A percentile compares a stretch with the other conserved stretches of the same genome.
Evolutionary conservation across 2,888 invertebrate species (phyloP).

Genomic region (Cosmia pyralina): DNA sequence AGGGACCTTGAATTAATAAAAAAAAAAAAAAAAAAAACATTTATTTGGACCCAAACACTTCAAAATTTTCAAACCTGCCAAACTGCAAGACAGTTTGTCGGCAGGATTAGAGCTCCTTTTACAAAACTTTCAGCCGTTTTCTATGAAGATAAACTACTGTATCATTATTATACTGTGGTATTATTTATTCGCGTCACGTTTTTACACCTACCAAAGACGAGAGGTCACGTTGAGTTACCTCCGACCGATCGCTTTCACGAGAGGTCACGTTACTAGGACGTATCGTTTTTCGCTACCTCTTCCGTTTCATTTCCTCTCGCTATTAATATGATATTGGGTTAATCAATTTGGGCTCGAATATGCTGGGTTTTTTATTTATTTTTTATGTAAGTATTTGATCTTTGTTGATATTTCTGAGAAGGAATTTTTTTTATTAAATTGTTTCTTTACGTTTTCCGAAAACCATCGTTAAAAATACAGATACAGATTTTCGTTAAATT

Average conservation of each 20-base stretch:
- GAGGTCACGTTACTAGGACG: constrained; percentile 5
- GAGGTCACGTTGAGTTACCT: constrained; percentile 14
- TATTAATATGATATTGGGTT: constrained; percentile 34
- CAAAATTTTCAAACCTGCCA: too few species aligned
- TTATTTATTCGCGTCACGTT: constrained; percentile 24
- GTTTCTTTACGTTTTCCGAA: not conserved
- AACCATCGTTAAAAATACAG: not conserved
- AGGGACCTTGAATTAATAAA: too few species aligned
- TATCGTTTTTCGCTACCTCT: constrained; percentile 3
- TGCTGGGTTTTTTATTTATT: constrained; percentile 4
- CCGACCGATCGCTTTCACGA: not conserved
- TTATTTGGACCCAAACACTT: too few species aligned
- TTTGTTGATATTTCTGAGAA: not conserved
- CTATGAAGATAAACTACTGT: too few species aligned
- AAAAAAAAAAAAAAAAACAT: too few species aligned
- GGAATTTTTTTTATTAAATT: not conserved
- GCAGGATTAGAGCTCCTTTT: too few species aligned
- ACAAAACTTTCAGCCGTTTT: too few species aligned
- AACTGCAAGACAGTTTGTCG: too few species aligned
- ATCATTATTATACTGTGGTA: not conserved
- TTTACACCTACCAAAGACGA: not conserved
- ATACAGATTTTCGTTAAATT: not conserved
- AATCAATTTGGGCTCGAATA: constrained; percentile 36
- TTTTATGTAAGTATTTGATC: not conserved
- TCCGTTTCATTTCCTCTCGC: constrained; percentile 33